phyloP scores from a whole-genome alignment of 2,888 invertebrate genomes.

The Chrysina gloriosa region DNA sequence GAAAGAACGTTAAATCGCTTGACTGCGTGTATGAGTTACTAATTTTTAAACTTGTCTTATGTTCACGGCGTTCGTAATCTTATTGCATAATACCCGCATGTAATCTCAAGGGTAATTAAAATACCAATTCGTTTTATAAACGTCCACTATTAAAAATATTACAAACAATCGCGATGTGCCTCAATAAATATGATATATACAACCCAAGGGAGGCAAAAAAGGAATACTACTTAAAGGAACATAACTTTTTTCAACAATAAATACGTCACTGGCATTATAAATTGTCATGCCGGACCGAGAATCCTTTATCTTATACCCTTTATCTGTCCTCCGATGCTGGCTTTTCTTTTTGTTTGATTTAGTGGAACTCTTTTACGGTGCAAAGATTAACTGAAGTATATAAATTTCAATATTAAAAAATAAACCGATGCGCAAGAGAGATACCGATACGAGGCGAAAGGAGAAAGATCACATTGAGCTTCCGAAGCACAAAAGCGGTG shows the following conservation, averaged over 20 bases:
- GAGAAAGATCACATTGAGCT: constrained; percentile 46
- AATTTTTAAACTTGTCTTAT: background rate
- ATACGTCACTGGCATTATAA: constrained; percentile 43
- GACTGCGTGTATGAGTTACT: background rate
- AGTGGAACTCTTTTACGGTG: constrained; percentile 41
- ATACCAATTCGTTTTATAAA: constrained; percentile 13
- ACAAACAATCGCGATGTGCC: constrained; percentile 31
- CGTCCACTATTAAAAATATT: constrained; percentile 30
- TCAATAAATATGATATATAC: constrained; percentile 26
- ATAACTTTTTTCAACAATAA: constrained; percentile 42
- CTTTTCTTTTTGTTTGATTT: constrained; percentile 41
- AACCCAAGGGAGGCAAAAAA: constrained; percentile 33
- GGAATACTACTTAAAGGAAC: constrained; percentile 37
- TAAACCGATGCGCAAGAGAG: constrained; percentile 39
- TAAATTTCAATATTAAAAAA: constrained; percentile 46
- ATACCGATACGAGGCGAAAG: background rate
- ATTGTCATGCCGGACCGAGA: constrained; percentile 36
- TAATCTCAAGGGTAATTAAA: constrained; percentile 1
- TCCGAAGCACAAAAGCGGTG: constrained; percentile 60
- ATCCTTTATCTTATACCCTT: constrained; percentile 37
- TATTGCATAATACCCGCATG: background rate
- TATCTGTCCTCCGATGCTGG: constrained; percentile 34
- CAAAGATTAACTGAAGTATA: constrained; percentile 43
- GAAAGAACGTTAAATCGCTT: too few species aligned
- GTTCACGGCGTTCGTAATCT: background rate